These are phyloP conservation scores for Cheirogaleus medius DNA, from an alignment of 2,113 vertebrate species.

Conservation along the genomic window DNA sequence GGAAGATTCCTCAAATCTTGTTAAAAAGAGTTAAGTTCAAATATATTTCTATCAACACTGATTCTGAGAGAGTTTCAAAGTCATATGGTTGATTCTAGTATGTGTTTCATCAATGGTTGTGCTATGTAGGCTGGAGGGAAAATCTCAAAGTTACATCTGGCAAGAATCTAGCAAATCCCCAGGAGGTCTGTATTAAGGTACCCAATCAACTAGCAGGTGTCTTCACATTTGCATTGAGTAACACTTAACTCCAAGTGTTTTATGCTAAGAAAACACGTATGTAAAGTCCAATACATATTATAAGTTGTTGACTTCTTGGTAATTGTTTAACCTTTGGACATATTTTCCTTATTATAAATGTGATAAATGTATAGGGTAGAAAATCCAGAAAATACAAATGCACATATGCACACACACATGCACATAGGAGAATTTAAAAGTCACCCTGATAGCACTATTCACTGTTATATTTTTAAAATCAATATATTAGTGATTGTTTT, in stretches of 20 bases:
- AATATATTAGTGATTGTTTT: not conserved
- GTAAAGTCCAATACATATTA: not conserved
- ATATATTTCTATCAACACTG: not conserved
- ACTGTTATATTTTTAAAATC: not conserved
- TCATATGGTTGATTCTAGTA: not conserved
- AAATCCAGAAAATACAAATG: not conserved
- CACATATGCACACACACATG: not conserved
- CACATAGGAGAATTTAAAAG: not conserved
- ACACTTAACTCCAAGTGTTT: conserved; percentile 46
- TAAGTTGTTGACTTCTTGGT: not conserved
- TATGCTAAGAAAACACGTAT: not conserved
- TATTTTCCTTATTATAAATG: conserved; percentile 33
- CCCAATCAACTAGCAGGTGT: conserved; percentile 58
- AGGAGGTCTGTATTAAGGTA: conserved; percentile 32
- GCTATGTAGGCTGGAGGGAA: not conserved
- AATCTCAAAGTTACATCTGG: conserved; percentile 48
- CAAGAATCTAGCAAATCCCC: not conserved
- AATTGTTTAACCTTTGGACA: not conserved
- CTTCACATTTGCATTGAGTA: not conserved
- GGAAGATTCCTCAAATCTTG: conserved; percentile 55
- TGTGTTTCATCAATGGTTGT: not conserved
- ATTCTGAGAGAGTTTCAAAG: not conserved
- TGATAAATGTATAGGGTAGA: not conserved
- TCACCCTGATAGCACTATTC: not conserved
- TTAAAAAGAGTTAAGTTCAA: conserved; percentile 10